Base-by-base conservation (phyloP, 2,113 vertebrate genomes). In the Odocoileus hemionus region DNA sequence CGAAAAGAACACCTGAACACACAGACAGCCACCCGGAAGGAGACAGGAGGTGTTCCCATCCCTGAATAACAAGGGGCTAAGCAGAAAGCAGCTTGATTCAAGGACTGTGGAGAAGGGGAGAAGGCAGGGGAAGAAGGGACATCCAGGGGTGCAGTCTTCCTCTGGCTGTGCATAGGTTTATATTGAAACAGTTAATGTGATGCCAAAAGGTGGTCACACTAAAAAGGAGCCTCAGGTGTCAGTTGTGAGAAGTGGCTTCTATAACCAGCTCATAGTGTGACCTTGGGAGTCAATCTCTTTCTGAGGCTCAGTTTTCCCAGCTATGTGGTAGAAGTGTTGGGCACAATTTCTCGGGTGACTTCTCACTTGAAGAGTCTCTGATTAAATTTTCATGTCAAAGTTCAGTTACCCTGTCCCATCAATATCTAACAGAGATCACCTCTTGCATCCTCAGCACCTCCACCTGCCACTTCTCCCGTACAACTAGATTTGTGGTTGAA, bases 1-100 rank as follows among this genome's bases (percentile, higher is more conserved):
- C 84, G 33, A 6, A 92, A 85, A 58, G 94, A 91, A 82, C 92
- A 95, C 80, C 95, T 98, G 93, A 95, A 92, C 26, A 36, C 78
- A 86, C 70, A 30, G n/a, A 25, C 91, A 95, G 88, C 54, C 30
- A 52, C 50, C 70, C 70, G 3, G 28, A 52, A 55, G 83, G 76
- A 88, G 30, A 23, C 26, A 21, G 28, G 30, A 74, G 67, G 36
- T 23, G 33, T 15, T 30, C 15, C 33, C 25, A 5, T 17, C 28
- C 17, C 25, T 26, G 45, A 60, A 50, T 57, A 89, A 43, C 26
- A 45, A 17, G 25, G 36, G 14, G 14, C 43, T 39, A 39, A 55
- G 28, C 50, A 82, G 21, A 64, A 79, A 58, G 16, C 21, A 33
- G 5, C 45, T 50, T 80, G 91, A 61, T 36, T 90, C 76, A 76